A percentile compares a stretch with the other conserved stretches of the same genome.
These are phyloP conservation scores for Orussus abietinus DNA, from an alignment of 1,140 invertebrate genomes.

Conservation along the genomic window DNA sequence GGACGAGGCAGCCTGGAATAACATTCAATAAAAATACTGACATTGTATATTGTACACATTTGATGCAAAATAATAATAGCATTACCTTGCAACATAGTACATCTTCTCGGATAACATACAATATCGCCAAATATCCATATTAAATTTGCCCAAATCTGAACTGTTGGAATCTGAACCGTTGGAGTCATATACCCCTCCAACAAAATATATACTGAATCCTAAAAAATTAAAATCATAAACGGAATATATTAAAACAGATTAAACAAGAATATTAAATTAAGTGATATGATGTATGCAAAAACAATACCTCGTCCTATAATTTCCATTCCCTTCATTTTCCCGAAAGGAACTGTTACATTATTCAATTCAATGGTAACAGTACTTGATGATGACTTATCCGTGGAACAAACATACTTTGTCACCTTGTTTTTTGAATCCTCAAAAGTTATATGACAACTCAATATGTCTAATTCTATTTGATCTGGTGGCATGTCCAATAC, in stretches of 20 bases:
- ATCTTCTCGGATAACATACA: too few relatives aligned
- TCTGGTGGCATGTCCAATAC: conserved; percentile 1
- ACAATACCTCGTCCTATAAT: conserved; percentile 25
- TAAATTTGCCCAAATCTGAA: too few relatives aligned
- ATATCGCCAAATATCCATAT: too few relatives aligned
- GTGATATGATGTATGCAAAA: conserved; percentile 3
- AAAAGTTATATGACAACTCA: conserved; percentile 12
- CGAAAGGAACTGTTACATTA: conserved; percentile 13
- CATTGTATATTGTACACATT: too few relatives aligned
- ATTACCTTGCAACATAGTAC: too few relatives aligned
- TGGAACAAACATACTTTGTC: conserved; percentile 18
- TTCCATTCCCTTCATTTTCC: too few relatives aligned
- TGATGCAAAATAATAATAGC: too few relatives aligned
- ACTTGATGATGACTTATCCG: conserved; percentile 16
- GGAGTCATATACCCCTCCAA: not conserved
- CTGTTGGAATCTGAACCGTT: too few relatives aligned
- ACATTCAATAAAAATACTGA: too few relatives aligned
- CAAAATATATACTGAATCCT: too few relatives aligned
- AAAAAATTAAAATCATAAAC: not conserved
- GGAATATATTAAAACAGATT: not conserved
- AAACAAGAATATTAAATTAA: conserved; percentile 1
- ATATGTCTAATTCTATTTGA: conserved; percentile 6
- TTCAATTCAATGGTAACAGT: conserved; percentile 2
- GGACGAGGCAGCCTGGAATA: too few relatives aligned
- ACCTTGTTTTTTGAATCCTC: not conserved